Base-by-base conservation (phyloP, 2,888 invertebrate genomes). In the Zygogramma bicolorata region DNA sequence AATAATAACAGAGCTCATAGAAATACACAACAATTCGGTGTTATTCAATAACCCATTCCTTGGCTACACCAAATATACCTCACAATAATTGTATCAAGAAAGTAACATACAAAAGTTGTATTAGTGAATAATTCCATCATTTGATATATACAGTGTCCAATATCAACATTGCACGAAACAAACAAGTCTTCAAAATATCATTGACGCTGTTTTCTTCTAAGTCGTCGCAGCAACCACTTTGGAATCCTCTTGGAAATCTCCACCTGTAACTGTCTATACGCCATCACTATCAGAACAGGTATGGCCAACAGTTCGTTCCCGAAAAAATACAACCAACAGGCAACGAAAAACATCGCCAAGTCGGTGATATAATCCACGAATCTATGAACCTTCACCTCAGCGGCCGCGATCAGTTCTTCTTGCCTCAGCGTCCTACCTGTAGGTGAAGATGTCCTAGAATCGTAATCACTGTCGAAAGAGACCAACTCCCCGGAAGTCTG, bases 241-340 rank as follows among this genome's bases (percentile, higher is more conserved):
- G 84, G 84, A 68, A 83, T 82, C 70, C 79, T 70, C 72, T 79
- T 83, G 38, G 65, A 72, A 27, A 94, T 85, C 68, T 92, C 92
- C 83, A 93, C 91, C 82, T 93, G 91, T 75, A 95, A 85, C 84
- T 94, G 94, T 70, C 95, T 90, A 85, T 94, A 95, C 60, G 94
- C 91, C 85, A 95, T 91, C 2, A 95, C 88, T 46, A 92, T 89
- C 73, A 95, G 89, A 79, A 95, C 91, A 34, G 95, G 95, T 79
- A 95, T 89, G n/a, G 94, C 94, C 60, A 94, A 89, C 76, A 93
- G 89, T 83, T 94, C 94, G 83, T 94, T 94, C 82, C 93, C 93
- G 83, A 95, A 95, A 68, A 95, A 87, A 86, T 95, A 95, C 38
- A 95, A 89, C 91, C 95, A 95, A 85, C 93, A 92, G 25, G 95